Base-by-base conservation (phyloP, 2,113 vertebrate species). In the Heterotis niloticus region DNA sequence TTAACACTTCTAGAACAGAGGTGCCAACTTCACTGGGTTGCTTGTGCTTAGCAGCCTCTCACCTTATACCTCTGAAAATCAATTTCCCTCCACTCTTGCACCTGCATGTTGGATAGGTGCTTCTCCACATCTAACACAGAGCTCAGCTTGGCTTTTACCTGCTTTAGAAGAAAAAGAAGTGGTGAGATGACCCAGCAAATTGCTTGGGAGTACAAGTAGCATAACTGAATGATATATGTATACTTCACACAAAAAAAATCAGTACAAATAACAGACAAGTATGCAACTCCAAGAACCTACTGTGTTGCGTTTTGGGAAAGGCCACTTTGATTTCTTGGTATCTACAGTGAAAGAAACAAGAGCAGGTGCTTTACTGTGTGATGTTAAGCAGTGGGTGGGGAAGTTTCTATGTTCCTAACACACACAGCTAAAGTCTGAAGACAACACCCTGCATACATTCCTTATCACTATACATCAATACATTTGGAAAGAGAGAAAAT, bases 281-380 rank as follows among this genome's bases (percentile, higher is more conserved):
- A 62, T 20, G 20, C 12, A 4, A 14, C 24, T 10, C 26, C 75
- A 26, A 65, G 72, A 87, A 93, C 94, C 88, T 86, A 95, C 95
- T 54, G 86, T 83, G 86, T 86, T 89, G 83, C 91, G 94, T 80
- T 88, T 94, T 23, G 88, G 90, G 85, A 98, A 97, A n/a, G 94
- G 95, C 95, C 96, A 96, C 89, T 95, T 94, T 79, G 90, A 86
- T 83, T 96, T 98, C 91, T 96, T 98, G 26, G 92, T 90, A 83
- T 96, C 95, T 98, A 80, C n/a, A n/a, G 79, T 82, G 62, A 80
- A 28, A 29, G 74, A 28, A 73, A 80, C 75, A 64, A 87, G 9
- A 75, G 77, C 77, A 84, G 52, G 71, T 9, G 29, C 17, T 18
- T 54, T 23, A 59, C 13, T 17, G n/a, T 28, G 12, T 54, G 44